phyloP scores from a whole-genome alignment of 2,888 invertebrate species.

The Athalia circularis region DNA sequence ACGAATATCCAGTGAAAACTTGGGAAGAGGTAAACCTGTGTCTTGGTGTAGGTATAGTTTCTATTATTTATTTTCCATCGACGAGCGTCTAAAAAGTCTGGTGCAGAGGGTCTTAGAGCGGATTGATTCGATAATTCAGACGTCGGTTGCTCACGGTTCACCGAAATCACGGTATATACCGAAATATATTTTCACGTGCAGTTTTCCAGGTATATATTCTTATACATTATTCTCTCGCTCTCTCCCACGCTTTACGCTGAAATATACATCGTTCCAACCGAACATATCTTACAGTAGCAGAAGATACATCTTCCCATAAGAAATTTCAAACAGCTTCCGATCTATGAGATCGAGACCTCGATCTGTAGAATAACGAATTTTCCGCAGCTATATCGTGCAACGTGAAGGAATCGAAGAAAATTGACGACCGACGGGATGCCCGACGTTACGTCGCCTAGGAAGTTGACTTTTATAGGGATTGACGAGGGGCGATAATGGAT shows the following conservation, averaged over 20 bases:
- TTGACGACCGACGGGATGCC: not conserved
- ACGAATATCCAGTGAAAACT: too few relatives aligned
- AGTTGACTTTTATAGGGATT: slow-evolving; percentile 43
- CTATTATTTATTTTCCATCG: slow-evolving; percentile 5
- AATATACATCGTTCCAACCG: too few relatives aligned
- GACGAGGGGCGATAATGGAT: slow-evolving; percentile 43
- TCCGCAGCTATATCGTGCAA: not conserved
- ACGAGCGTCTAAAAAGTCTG: not conserved
- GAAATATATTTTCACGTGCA: too few relatives aligned
- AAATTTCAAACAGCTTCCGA: not conserved
- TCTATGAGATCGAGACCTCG: not conserved
- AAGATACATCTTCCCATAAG: not conserved
- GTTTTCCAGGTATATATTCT: too few relatives aligned
- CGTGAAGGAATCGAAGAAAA: not conserved
- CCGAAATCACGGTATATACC: too few relatives aligned
- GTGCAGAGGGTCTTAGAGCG: slow-evolving; percentile 9
- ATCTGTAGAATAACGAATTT: too few relatives aligned
- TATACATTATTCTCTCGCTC: too few relatives aligned
- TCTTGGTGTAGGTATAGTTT: not conserved
- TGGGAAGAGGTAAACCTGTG: not conserved
- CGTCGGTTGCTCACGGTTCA: not conserved
- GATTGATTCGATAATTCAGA: slow-evolving; percentile 38
- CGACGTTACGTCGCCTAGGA: slow-evolving; percentile 27
- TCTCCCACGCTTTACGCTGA: not conserved
- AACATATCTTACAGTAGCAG: too few relatives aligned